Evolutionary conservation across 2,888 invertebrate species (phyloP).

Genomic region (Stenolophus ochropezus): DNA sequence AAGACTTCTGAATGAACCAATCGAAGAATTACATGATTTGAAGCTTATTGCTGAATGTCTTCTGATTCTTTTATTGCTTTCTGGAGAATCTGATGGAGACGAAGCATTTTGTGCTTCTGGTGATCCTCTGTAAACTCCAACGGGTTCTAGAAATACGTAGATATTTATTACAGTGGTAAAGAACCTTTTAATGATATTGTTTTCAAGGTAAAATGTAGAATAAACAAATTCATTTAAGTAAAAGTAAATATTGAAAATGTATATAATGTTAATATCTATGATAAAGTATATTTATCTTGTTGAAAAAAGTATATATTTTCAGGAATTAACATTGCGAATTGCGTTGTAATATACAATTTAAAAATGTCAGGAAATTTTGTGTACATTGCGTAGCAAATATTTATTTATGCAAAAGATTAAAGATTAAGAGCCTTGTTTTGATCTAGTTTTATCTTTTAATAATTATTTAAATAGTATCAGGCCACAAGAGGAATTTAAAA

Average conservation of each 20-base stretch:
- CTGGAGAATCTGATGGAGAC: neutral
- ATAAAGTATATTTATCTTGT: neutral
- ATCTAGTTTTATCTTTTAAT: neutral
- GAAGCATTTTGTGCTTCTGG: neutral
- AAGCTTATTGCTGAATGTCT: constrained; percentile 38
- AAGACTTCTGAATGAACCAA: constrained; percentile 40
- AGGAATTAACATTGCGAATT: too few species aligned
- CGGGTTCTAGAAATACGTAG: constrained; percentile 43
- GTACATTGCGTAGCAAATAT: neutral
- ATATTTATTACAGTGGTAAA: too few species aligned
- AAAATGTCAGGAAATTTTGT: neutral
- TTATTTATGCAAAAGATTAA: neutral
- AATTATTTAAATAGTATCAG: neutral
- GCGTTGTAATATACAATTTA: too few species aligned
- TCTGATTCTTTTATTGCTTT: constrained; percentile 1
- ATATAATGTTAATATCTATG: constrained; percentile 6
- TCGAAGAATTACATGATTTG: constrained; percentile 23
- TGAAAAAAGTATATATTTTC: neutral
- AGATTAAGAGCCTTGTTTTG: constrained; percentile 8
- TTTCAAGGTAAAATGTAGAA: too few species aligned
- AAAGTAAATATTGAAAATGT: constrained; percentile 7
- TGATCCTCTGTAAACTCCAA: constrained; percentile 15
- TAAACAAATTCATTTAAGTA: neutral
- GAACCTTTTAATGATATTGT: too few species aligned
- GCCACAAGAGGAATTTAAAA: neutral